Conservation (phyloP, 2,888 invertebrate genomes). For the Rhabditophanes sp. region DNA sequence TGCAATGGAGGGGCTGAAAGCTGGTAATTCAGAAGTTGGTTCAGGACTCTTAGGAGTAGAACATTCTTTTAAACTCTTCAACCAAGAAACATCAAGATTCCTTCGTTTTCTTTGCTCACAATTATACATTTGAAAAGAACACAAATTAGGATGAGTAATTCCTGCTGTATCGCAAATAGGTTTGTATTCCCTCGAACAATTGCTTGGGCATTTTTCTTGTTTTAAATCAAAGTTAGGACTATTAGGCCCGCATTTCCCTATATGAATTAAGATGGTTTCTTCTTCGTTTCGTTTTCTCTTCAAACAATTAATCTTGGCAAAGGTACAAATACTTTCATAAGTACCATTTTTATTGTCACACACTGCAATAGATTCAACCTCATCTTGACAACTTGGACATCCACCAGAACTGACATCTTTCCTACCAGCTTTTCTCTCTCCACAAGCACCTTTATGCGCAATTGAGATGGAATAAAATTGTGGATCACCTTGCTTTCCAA, state of each 20-base stretch:
- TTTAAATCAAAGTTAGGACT: slow-evolving; percentile 14
- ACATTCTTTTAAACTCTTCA: slow-evolving; percentile 8
- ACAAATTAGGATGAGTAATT: slow-evolving; percentile 33
- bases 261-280: slow-evolving; percentile 27
- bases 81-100: slow-evolving; percentile 7
- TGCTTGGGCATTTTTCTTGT: slow-evolving; percentile 18
- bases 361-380: slow-evolving; percentile 10
- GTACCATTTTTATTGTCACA: slow-evolving; percentile 27
- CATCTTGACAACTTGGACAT: slow-evolving; percentile 7
- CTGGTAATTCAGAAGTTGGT: too few relatives aligned
- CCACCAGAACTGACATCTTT: too few relatives aligned
- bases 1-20: too few relatives aligned
- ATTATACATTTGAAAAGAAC: slow-evolving; percentile 35
- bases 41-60: too few relatives aligned
- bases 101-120: slow-evolving; percentile 18
- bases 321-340: slow-evolving; percentile 20
- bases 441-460: slow-evolving; percentile 8
- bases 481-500: slow-evolving; percentile 1
- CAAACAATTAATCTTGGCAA: slow-evolving; percentile 32
- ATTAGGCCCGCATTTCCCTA: slow-evolving; percentile 22
- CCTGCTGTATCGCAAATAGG: slow-evolving; percentile 33
- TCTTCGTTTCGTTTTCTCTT: slow-evolving; percentile 14
- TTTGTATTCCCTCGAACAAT: too few relatives aligned
- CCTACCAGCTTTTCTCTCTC: slow-evolving; percentile 1
- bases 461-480: slow-evolving; percentile 8